Base-by-base conservation (phyloP, 2,888 invertebrate species). In the Seira musarum region DNA sequence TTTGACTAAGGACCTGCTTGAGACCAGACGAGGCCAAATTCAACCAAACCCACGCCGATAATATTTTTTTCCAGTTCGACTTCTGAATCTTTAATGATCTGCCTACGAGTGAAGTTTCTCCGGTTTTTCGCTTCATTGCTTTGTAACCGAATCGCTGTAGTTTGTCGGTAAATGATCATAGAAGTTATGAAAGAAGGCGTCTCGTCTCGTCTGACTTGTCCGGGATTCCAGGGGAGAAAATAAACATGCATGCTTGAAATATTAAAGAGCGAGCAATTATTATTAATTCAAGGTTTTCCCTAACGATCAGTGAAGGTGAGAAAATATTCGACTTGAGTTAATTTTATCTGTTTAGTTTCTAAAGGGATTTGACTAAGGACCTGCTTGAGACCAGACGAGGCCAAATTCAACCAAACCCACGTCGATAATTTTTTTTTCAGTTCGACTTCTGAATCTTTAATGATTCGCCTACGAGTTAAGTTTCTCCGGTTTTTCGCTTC, bases 71-170 rank as follows among this genome's bases (percentile, higher is more conserved):
- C 30, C 66, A 70, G 17, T 60, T 80, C 61, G 2, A 53, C 72
- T 70, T 60, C 2, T 75, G 75, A 75, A 68, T 75, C 61, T 60
- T 68, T 67, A 61, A 75, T 67, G 68, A 68, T 67, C 46, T n/a
- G n/a, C n/a, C n/a, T n/a, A n/a, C 61, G 49, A 75, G 61, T 67
- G 68, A 68, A 60, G 60, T 65, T 65, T 66, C 57, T 74, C 66
- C 22, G 57, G 49, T 21, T 66, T 74, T 74, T 57, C 57, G 46
- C 64, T 74, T 66, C 66, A 46, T 49, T 73, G 61, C 63, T 24
- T 61, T 24, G 61, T 61, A 35, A 30, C 60, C n/a, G n/a, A n/a
- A n/a, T n/a, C n/a, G n/a, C n/a, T n/a, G n/a, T n/a, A n/a, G n/a
- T n/a, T n/a, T n/a, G n/a, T n/a, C n/a, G n/a, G n/a, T n/a, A n/a